Percentiles rank a stretch among this genome's conserved stretches.
Conservation (phyloP, 2,113 vertebrate genomes). For the Ceyx cyanopectus region DNA sequence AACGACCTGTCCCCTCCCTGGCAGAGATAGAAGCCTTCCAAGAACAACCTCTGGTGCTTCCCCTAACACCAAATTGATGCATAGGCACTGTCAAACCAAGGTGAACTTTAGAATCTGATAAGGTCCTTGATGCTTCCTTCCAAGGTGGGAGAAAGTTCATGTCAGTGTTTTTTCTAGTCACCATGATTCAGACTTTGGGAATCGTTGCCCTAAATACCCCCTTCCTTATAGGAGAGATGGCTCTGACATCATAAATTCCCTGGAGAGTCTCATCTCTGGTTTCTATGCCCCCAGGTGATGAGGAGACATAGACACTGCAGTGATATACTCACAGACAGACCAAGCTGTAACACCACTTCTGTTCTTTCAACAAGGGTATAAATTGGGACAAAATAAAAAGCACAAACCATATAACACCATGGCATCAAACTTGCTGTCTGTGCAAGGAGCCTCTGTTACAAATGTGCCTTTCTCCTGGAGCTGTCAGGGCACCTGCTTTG, state of each 20-base stretch:
- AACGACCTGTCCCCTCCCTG: neutral
- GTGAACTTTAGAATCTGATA: neutral
- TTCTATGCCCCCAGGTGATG: neutral
- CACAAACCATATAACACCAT: neutral
- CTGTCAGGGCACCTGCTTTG: constrained; percentile 4
- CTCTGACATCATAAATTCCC: neutral
- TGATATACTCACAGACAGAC: neutral
- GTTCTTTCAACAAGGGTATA: neutral
- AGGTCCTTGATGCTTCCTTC: neutral
- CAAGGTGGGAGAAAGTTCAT: neutral
- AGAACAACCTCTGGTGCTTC: neutral
- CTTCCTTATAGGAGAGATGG: neutral
- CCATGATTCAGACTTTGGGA: neutral
- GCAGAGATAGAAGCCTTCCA: neutral
- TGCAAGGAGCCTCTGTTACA: neutral
- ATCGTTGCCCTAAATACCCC: neutral
- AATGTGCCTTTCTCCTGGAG: neutral
- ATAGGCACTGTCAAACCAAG: neutral
- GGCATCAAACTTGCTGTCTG: neutral
- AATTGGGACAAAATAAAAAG: constrained; percentile 18
- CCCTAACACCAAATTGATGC: neutral
- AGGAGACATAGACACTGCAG: neutral
- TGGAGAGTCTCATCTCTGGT: neutral
- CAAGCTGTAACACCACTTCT: neutral
- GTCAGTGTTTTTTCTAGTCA: neutral